Percentiles rank a stretch among this genome's conserved stretches.
phyloP scores from a whole-genome alignment of 2,797 vertebrate genomes.

The Spea hammondii region DNA sequence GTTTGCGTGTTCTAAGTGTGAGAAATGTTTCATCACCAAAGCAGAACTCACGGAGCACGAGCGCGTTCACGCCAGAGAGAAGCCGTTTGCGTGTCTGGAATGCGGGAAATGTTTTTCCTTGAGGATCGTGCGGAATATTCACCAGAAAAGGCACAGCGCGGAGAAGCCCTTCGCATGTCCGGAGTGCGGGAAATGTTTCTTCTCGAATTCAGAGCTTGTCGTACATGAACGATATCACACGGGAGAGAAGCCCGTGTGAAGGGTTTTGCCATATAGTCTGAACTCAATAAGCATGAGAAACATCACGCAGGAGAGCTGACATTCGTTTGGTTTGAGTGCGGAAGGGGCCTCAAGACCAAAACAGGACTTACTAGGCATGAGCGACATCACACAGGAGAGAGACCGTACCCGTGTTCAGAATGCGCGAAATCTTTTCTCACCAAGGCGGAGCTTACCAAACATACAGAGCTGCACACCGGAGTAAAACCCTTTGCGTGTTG shows the following conservation, averaged over 20 bases:
- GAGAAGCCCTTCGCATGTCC: too few species aligned
- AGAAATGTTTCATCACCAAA: conserved; percentile 54
- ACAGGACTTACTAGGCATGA: conserved; percentile 51
- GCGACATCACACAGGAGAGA: conserved; percentile 56
- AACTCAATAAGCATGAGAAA: conserved; percentile 60
- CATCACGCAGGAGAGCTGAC: conserved; percentile 58
- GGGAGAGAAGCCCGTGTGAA: conserved; percentile 44
- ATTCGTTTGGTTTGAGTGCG: conserved; percentile 8
- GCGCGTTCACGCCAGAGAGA: conserved; percentile 57
- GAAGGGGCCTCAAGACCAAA: conserved; percentile 50
- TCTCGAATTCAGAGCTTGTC: conserved; percentile 59
- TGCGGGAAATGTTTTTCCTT: conserved; percentile 22
- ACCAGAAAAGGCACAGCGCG: too few species aligned
- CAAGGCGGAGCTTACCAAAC: too few species aligned
- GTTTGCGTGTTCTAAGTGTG: conserved; percentile 34
- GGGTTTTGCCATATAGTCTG: conserved; percentile 58
- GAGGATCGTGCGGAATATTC: too few species aligned
- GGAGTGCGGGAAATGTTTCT: conserved; percentile 12
- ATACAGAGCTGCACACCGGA: too few species aligned
- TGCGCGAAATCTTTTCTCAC: too few species aligned
- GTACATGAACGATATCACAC: conserved; percentile 60
- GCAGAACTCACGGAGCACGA: conserved; percentile 54
- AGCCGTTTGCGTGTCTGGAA: conserved; percentile 55
- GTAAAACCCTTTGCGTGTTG: too few species aligned
- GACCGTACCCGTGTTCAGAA: too few species aligned